Percentiles rank a stretch among this genome's conserved stretches.
These are phyloP conservation scores for Eulemur mongoz DNA, from an alignment of 2,797 vertebrate genomes.

Conservation along the genomic window DNA sequence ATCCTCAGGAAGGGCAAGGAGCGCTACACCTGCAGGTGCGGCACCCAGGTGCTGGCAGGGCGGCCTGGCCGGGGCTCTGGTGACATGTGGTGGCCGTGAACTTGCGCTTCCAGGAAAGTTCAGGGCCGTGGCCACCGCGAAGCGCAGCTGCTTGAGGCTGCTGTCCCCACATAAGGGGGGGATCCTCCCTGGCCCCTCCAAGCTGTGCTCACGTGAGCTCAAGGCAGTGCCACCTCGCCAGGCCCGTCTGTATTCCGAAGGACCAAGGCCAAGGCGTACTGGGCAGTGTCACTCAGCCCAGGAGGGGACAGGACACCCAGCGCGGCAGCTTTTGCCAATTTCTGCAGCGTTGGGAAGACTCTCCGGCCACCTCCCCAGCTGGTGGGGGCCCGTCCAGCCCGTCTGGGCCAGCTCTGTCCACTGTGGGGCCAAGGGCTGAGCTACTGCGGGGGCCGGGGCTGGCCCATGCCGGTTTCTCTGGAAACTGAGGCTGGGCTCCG, in stretches of 20 bases:
- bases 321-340: neutral
- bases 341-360: accelerated
- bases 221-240: accelerated
- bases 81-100: accelerated
- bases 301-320: accelerated
- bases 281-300: accelerated
- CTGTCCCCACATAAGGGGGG: accelerated
- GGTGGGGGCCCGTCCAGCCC: accelerated
- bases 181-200: accelerated
- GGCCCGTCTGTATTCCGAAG: accelerated
- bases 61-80: accelerated
- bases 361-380: neutral
- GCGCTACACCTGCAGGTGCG: conserved; percentile 97
- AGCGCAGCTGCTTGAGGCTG: accelerated
- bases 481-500: neutral
- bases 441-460: accelerated
- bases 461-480: neutral
- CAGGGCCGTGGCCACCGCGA: accelerated
- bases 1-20: conserved; percentile 99
- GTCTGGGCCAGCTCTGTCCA: accelerated
- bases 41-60: accelerated
- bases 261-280: accelerated
- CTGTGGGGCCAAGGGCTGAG: accelerated
- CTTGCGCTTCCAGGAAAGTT: no score
- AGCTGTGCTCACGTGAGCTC: accelerated